Base-by-base conservation (phyloP, 2,113 vertebrate genomes). In the Trogon surrucura region DNA sequence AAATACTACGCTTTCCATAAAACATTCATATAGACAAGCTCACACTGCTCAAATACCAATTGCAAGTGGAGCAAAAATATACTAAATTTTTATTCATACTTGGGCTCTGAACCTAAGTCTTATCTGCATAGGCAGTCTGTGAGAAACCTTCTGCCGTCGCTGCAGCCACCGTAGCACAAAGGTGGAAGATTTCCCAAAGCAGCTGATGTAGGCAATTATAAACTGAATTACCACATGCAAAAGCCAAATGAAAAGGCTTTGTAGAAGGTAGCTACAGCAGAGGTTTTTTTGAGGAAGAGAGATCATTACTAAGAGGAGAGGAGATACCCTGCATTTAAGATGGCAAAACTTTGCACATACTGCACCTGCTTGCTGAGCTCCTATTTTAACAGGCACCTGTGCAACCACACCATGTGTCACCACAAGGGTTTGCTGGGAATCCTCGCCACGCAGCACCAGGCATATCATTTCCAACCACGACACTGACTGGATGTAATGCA, bases 121-220 rank as follows among this genome's bases (percentile, higher is more conserved):
- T 90, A 91, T 61, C 85, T 86, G 70, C 70, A 81, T 26, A 88
- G 86, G 80, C 83, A 93, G 48, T 89, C 74, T 89, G 32, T 81
- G 85, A 93, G 92, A 83, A 94, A 80, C 65, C 69, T 86, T 36
- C 58, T 91, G 79, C 81, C 91, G 74, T 41, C 88, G 85, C 67
- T 93, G 71, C 62, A 88, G 81, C 79, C 75, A 62, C 51, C 0
- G 0, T 22, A 60, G 82, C 85, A 93, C 82, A 84, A 95, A 92
- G 85, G 82, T 91, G 80, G 72, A 94, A 89, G 83, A 93, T 69
- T 94, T 94, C 93, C 88, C 90, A 89, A 95, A 97, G 88, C 64
- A 80, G 93, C 71, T 91, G 93, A 94, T 74, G 61, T 4, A 88
- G 48, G 72, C 85, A 89, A 94, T 90, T 86, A 93, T 41, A 93